Percentiles rank a stretch among this genome's conserved stretches.
phyloP scores from a whole-genome alignment of 2,888 invertebrate species.

The Campaea margaritaria region DNA sequence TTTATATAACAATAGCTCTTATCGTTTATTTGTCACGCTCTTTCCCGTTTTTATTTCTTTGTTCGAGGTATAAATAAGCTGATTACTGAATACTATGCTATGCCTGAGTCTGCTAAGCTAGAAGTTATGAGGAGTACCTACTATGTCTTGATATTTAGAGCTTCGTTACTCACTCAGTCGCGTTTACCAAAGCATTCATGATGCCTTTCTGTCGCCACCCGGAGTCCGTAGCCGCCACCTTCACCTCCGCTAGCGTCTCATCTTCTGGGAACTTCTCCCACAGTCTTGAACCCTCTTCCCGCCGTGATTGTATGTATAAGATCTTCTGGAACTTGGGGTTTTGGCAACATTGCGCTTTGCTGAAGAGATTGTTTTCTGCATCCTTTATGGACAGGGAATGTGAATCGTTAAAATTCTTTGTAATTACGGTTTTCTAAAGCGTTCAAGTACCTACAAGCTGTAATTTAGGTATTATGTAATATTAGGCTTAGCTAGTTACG shows the following conservation, averaged over 20 bases:
- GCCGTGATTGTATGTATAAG: slow-evolving; percentile 83
- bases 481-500: too few species aligned
- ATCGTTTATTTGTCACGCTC: too few species aligned
- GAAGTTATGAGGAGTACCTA: too few species aligned
- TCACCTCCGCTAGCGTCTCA: slow-evolving; percentile 85
- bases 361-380: slow-evolving; percentile 65
- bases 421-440: too few species aligned
- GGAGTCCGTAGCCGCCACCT: slow-evolving; percentile 88
- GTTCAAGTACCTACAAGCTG: too few species aligned
- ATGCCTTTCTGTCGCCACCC: slow-evolving; percentile 88
- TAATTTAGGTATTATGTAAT: too few species aligned
- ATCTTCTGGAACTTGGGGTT: slow-evolving; percentile 88
- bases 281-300: slow-evolving; percentile 84
- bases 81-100: too few species aligned
- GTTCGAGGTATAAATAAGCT: too few species aligned
- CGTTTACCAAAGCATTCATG: slow-evolving; percentile 86
- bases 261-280: slow-evolving; percentile 85
- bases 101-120: too few species aligned
- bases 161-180: slow-evolving; percentile 84
- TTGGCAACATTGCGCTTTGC: slow-evolving; percentile 77
- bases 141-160: too few species aligned
- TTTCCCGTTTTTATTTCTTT: too few species aligned
- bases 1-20: too few species aligned
- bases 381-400: slow-evolving; percentile 49
- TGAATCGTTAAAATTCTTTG: neutral